Evolutionary conservation across 2,113 vertebrate genomes (phyloP).

Genomic region (Egretta garzetta): DNA sequence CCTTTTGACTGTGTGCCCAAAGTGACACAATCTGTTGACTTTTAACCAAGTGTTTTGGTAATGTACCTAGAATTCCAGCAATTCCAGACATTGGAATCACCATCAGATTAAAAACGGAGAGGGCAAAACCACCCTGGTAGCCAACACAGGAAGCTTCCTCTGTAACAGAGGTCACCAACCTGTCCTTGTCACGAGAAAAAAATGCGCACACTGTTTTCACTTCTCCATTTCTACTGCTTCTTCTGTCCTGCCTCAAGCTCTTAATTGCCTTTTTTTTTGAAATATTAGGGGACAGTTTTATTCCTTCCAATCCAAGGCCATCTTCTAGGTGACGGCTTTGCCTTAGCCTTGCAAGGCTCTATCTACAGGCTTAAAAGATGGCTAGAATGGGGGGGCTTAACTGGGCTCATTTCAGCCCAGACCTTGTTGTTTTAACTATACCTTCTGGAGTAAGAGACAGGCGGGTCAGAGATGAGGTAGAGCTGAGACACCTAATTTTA

Average conservation of each 20-base stretch:
- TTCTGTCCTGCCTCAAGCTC: neutral
- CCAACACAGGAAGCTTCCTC: neutral
- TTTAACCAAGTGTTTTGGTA: neutral
- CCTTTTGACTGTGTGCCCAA: neutral
- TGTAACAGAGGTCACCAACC: conserved; percentile 26
- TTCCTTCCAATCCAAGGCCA: neutral
- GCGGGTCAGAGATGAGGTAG: neutral
- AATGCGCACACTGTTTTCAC: neutral
- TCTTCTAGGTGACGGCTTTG: neutral
- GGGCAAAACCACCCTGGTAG: neutral
- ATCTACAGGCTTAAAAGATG: neutral
- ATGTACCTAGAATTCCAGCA: neutral
- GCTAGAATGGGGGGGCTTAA: neutral
- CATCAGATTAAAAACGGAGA: neutral
- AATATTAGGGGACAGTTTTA: neutral
- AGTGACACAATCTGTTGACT: conserved; percentile 38
- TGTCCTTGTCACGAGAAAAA: conserved; percentile 37
- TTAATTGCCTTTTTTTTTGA: neutral
- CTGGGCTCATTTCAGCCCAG: neutral
- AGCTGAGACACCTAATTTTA: neutral
- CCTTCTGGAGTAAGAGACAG: neutral
- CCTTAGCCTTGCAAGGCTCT: neutral
- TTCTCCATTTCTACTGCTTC: neutral
- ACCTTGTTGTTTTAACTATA: neutral
- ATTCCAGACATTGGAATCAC: conserved; percentile 1